Base-by-base conservation (phyloP, 1,140 invertebrate species). In the Nautilus pompilius region DNA sequence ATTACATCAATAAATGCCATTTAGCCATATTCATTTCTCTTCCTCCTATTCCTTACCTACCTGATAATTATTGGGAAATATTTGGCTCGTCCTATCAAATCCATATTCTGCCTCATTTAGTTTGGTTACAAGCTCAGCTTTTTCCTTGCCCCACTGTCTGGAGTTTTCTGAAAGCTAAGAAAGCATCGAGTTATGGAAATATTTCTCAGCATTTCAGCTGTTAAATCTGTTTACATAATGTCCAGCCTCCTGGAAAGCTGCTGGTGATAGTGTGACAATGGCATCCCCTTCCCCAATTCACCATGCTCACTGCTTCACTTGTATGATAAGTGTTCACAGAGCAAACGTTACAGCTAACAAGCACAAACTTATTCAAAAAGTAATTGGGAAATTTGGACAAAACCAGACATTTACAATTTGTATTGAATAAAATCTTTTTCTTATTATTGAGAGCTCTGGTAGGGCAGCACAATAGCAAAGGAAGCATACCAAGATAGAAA, bases 81-180 rank as follows among this genome's bases (percentile, higher is more conserved):
- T 71, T 8, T 67, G 75, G 83, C 67, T 74, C 60, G 68, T 78
- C 26, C 76, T 60, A 28, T 75, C 73, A 66, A 79, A 74, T 26
- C 77, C 77, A 67, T 78, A 71, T 45, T 81, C 80, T 24, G 75
- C 72, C 59, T 81, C 80, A 63, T 74, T 77, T 32, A 79, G 63
- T 64, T 69, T 66, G 49, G 76, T 63, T 45, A 60, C 65, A 56
- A 81, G 34, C 54, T 75, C 74, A 5, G 72, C 75, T 63, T 70
- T 66, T 53, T 81, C 80, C 54, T 71, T 75, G 45, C 76, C 80
- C 80, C 80, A 81, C 6, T 64, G 58, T 53, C 77, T 60, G 15
- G 79, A 68, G 68, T 80, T 81, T 24, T 81, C 75, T 46, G 72
- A 64, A 49, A 81, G 63, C 77, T 80, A 33, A 48, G 17, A 48